phyloP scores from a whole-genome alignment of 2,797 vertebrate genomes.

The Poeciliopsis turneri region DNA sequence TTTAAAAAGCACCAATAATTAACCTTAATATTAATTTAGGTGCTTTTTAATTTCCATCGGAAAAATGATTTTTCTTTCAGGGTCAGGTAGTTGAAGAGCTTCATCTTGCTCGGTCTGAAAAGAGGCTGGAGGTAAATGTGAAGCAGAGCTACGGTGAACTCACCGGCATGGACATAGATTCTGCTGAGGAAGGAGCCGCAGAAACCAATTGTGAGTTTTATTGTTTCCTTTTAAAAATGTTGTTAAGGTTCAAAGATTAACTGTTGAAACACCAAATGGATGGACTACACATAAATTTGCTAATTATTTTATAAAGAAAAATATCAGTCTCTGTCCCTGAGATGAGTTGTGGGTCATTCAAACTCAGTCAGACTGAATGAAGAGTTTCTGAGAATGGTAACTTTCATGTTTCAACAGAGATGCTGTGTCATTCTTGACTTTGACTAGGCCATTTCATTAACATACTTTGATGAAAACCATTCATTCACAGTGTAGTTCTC shows the following conservation, averaged over 20 bases:
- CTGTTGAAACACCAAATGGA: rapidly evolving
- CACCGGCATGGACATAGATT: constrained; percentile 92
- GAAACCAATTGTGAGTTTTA: constrained; percentile 31
- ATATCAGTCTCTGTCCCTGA: not conserved
- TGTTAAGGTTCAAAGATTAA: not conserved
- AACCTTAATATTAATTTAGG: not conserved
- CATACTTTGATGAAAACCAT: not conserved
- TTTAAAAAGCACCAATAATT: not conserved
- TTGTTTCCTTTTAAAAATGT: not conserved
- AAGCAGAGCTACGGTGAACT: constrained; percentile 86
- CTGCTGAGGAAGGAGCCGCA: constrained; percentile 38
- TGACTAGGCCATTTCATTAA: not conserved
- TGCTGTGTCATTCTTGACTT: not conserved
- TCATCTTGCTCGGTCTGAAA: constrained; percentile 86
- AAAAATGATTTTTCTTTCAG: constrained; percentile 64
- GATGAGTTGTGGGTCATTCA: not conserved
- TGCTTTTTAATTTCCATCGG: not conserved
- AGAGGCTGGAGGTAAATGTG: constrained; percentile 80
- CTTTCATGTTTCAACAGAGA: not conserved
- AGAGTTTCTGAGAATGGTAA: not conserved
- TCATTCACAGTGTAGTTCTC: not conserved
- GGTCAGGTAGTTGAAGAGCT: constrained; percentile 88
- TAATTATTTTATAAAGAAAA: not conserved
- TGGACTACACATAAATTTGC: not conserved
- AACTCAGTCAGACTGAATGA: not conserved